Conservation (phyloP, 2,888 invertebrate species). For the Portevinia maculata region DNA sequence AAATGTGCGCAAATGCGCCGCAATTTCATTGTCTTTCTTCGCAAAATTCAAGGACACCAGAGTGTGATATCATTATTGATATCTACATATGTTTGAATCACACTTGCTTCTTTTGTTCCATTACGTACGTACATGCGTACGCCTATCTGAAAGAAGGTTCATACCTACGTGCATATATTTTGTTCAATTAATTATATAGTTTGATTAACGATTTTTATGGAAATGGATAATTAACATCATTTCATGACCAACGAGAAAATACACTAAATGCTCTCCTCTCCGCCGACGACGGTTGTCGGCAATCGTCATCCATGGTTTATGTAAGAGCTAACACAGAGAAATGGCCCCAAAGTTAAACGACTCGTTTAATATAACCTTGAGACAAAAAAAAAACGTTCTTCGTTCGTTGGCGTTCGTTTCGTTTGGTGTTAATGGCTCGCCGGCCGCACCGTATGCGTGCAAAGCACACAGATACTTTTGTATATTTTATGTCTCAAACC, state of each 20-base stretch:
- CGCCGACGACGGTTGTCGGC: background rate
- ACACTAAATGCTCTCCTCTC: background rate
- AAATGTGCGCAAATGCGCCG: constrained; percentile 45
- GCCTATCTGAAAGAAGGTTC: too few relatives aligned
- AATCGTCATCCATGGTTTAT: constrained; percentile 34
- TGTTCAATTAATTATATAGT: constrained; percentile 43
- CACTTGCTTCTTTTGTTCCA: background rate
- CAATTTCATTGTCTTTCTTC: constrained; percentile 27
- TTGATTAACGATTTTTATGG: constrained; percentile 45
- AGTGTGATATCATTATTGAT: constrained; percentile 20
- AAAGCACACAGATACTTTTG: constrained; percentile 8
- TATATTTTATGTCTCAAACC: constrained; percentile 10
- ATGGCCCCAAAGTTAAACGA: constrained; percentile 50
- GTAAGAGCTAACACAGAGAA: constrained; percentile 40
- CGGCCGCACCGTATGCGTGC: constrained; percentile 4
- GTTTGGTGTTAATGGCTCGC: constrained; percentile 52
- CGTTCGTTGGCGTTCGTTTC: constrained; percentile 64
- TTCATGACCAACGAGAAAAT: constrained; percentile 47
- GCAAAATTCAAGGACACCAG: constrained; percentile 37
- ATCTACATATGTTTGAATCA: constrained; percentile 33
- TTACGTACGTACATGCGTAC: background rate
- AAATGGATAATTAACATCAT: constrained; percentile 54
- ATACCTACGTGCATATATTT: background rate
- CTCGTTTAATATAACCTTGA: constrained; percentile 68
- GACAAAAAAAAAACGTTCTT: constrained; percentile 34